Conservation (phyloP, 2,113 vertebrate genomes). For the Pedionomus torquatus region DNA sequence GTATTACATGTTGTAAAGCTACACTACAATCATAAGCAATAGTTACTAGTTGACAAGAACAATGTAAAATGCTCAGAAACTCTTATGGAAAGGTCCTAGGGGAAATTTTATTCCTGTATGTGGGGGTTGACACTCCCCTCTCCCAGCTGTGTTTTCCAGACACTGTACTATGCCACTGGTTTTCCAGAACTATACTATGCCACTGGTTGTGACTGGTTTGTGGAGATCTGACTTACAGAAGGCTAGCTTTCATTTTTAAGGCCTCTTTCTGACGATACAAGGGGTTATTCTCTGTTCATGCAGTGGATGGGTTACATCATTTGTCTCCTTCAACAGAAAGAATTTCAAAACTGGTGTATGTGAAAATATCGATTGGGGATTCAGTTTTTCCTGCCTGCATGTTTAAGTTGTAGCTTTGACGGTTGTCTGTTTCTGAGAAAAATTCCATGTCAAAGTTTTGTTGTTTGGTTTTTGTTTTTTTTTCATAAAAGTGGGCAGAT, state of each 20-base stretch:
- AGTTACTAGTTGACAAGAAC: not conserved
- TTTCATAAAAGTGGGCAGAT: too few species aligned
- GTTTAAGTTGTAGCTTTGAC: not conserved
- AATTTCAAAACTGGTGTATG: not conserved
- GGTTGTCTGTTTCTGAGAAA: not conserved
- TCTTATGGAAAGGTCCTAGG: fast-evolving
- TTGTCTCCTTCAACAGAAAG: not conserved
- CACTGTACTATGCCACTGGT: not conserved
- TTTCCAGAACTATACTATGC: not conserved
- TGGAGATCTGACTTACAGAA: not conserved
- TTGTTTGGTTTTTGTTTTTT: too few species aligned
- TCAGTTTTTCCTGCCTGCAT: not conserved
- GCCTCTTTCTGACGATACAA: not conserved
- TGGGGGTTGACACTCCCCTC: fast-evolving
- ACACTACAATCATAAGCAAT: not conserved
- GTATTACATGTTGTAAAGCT: not conserved
- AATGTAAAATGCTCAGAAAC: not conserved
- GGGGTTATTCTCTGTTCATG: not conserved
- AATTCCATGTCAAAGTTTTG: not conserved
- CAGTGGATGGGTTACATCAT: not conserved
- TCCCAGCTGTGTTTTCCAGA: not conserved
- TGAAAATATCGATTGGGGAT: not conserved
- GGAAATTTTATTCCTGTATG: not conserved
- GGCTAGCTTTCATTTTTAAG: not conserved
- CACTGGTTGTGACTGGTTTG: not conserved